Base-by-base conservation (phyloP, 2,888 invertebrate species). In the Eristalinus aeneus region DNA sequence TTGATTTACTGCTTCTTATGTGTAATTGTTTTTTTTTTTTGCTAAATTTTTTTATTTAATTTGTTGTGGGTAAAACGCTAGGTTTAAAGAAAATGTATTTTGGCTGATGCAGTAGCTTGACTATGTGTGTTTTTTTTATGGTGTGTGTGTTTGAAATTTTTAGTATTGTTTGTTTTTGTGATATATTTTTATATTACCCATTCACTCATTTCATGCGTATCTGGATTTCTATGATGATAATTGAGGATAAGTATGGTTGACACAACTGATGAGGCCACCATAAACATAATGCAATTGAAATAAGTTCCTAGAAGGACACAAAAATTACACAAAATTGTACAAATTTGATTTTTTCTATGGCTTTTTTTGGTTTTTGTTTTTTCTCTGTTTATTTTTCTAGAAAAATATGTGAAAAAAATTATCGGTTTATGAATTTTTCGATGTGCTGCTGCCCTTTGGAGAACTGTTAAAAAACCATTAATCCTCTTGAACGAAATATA, bases 251-350 rank as follows among this genome's bases (percentile, higher is more conserved):
- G 96, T 92, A 99, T 98, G 89, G 98, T 99, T 93, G 98, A 98
- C 92, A 98, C 98, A 93, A 99, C 98, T 89, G 98, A 98, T 91
- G 98, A 97, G 91, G 98, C 98, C 94, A 98, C 98, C 98, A 98
- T 98, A 94, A 98, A 98, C 99, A 99, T 99, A 94, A 98, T 98
- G 94, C 98, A 98, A 94, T 98, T 98, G 95, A 99, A 99, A 94
- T 98, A 98, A 90, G 98, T 98, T 93, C 97, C 97, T 96, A 92
- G 91, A 92, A 92, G 94, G 88, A 93, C 97, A 94, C 91, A 91
- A 92, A 91, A 92, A 92, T 92, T 89, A 92, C 92, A 92, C 91
- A 92, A 92, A 92, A 90, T 90, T 91, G 91, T 91, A 91, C 82
- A 79, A 83, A 83, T 83, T 88, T 76, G 71, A 75, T 86, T 87